Evolutionary conservation across 2,797 vertebrate species (phyloP), one percentile per base, ranked within the genome.

Genomic region (Loriculus beryllinus): DNA sequence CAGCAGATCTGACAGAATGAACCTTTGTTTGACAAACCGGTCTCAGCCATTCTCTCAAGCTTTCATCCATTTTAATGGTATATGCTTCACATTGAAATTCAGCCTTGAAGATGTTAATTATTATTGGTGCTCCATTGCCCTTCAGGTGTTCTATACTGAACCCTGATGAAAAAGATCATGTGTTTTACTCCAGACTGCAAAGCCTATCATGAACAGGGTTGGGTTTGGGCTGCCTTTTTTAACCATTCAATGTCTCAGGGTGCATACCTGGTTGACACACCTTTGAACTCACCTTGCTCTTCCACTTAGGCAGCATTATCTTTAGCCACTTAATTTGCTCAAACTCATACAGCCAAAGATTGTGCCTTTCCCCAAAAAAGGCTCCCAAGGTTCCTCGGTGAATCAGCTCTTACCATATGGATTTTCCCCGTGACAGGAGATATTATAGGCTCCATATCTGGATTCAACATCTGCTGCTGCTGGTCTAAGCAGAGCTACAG

Each of bases 81-180:
- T 33, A 23, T 20, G 42, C 25, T 76, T 88, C 85, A 59, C 70
- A 62, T 2, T 65, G 80, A 88, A 87, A 88, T 79, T 90, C 47
- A 81, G 63, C 76, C 65, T 43, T 83, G 69, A 89, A 94, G 72
- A 88, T 4, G 2, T 78, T 91, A 81, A 91, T 88, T 86, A 88
- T 71, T 93, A 79, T 17, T 35, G n/a, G 77, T 72, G 67, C 78
- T 86, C 65, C 35, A 69, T 9, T 93, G 92, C 47, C 64, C 67
- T 90, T 63, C 33, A 48, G 64, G 29, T 59, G 39, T 39, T 71
- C 48, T 25, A 25, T 56, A 60, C 45, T 17, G 42, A 89, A 52
- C 26, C n/a, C 23, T 68, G 25, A 87, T 25, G 18, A 91, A 82
- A 60, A 62, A 20, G 26, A 20, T 40, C 35, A 56, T 1, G 4